Evolutionary conservation across 1,140 invertebrate genomes (phyloP).

Genomic region (Samia ricini): DNA sequence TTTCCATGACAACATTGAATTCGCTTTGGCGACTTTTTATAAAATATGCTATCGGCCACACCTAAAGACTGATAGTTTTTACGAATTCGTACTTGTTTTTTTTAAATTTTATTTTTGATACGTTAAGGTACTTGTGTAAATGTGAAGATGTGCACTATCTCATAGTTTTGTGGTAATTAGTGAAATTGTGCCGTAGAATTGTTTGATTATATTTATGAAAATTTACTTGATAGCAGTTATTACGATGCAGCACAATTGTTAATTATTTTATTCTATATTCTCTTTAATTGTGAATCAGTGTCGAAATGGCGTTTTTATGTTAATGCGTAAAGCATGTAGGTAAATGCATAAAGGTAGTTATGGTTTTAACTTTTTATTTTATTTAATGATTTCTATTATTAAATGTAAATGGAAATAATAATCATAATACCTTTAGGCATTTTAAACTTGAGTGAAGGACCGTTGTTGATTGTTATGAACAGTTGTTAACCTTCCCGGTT

Average conservation of each 20-base stretch:
- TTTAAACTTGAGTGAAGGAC: background rate
- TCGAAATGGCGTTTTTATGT: too few relatives aligned
- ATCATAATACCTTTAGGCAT: background rate
- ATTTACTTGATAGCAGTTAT: too few relatives aligned
- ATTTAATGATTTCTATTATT: too few relatives aligned
- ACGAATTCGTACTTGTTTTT: too few relatives aligned
- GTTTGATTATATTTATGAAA: background rate
- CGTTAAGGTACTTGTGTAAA: background rate
- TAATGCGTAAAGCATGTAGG: too few relatives aligned
- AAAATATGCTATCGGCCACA: background rate
- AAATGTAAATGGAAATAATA: too few relatives aligned
- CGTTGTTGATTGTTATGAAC: background rate
- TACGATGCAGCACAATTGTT: too few relatives aligned
- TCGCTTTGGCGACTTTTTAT: slow-evolving; percentile 29
- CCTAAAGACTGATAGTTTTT: background rate
- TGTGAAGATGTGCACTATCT: background rate
- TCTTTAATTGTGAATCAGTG: too few relatives aligned
- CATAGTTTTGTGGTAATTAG: slow-evolving; percentile 18
- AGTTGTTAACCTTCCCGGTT: background rate
- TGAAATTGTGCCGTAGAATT: slow-evolving; percentile 12
- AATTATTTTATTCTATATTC: too few relatives aligned
- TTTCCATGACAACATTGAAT: slow-evolving; percentile 69
- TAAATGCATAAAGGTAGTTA: too few relatives aligned
- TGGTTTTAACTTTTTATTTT: too few relatives aligned
- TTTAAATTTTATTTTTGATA: background rate